Evolutionary conservation across 2,113 vertebrate species (phyloP).

Genomic region (Polypterus senegalus): DNA sequence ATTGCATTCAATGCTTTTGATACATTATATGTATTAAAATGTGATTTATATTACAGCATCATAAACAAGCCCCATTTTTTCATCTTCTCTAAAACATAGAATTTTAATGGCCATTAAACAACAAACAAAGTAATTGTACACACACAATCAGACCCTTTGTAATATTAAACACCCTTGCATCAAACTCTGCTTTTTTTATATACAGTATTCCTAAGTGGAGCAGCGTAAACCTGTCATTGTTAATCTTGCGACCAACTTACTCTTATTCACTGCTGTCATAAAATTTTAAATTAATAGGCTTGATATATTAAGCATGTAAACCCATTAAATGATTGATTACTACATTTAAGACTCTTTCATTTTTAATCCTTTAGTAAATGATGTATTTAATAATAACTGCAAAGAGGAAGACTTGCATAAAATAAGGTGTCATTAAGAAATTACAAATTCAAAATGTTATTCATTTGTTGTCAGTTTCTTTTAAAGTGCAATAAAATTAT

Average conservation of each 20-base stretch:
- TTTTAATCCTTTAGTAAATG: constrained; percentile 44
- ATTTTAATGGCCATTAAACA: no score
- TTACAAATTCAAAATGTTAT: constrained; percentile 1
- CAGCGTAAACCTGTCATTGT: constrained; percentile 12
- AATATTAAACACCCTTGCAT: no score
- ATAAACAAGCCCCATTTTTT: no score
- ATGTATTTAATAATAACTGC: constrained; percentile 46
- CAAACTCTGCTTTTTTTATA: not conserved
- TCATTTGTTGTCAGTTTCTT: constrained; percentile 3
- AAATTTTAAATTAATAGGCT: constrained; percentile 18
- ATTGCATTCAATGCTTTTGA: no score
- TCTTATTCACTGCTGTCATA: not conserved
- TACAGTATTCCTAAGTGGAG: constrained; percentile 9
- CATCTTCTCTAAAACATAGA: no score
- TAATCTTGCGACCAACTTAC: constrained; percentile 7
- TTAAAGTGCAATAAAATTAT: not conserved
- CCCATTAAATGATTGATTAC: constrained; percentile 39
- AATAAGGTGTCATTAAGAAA: constrained; percentile 16
- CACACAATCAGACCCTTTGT: no score
- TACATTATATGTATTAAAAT: no score
- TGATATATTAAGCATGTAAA: constrained; percentile 30
- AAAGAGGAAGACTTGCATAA: constrained; percentile 35
- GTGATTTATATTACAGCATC: no score
- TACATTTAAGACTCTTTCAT: constrained; percentile 48
- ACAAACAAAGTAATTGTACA: no score